Evolutionary conservation across 1,140 invertebrate genomes (phyloP), one percentile per base, ranked within the genome.

Genomic region (Orius insidiosus): DNA sequence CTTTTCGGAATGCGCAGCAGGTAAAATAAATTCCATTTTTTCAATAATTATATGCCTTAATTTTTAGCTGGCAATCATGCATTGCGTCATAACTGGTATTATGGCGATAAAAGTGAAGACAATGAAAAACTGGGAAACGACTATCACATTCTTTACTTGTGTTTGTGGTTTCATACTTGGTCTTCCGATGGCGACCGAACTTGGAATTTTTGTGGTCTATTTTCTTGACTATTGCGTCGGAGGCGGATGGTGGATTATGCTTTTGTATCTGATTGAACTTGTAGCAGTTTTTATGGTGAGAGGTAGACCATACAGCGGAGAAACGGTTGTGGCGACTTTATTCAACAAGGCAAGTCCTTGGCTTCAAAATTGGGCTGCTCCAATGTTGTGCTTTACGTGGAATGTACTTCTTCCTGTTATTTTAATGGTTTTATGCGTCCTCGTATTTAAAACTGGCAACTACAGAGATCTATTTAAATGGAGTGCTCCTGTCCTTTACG

Each of bases 1-100:
- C 64, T 85, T 44, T 88, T 93, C 57, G 85, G 85, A 0, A 70
- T 93, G 81, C 80, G 2, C 86, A 90, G 57, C 79, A 84, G 66
- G 71, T 74, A 51, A 42, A 14, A 32, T 24, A 18, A 31, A 3
- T 33, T 13, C n/a, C 10, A 5, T 41, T 47, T n/a, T 2, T 4
- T 33, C n/a, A 7, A 33, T 33, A 33, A 33, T 33, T n/a, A n/a
- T n/a, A 33, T 33, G 6, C n/a, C 5, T 9, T 9, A 13, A 5
- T 38, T 64, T 73, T 57, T 65, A 78, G 73, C 61, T 76, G 54
- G 80, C 76, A 10, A 67, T 80, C 59, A 80, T 82, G 82, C 74
- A 87, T 63, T 80, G 79, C 56, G 78, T 87, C 15, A 76, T 86
- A 47, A 77, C 78, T 4, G 80, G 80, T 1, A 75, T 89, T 48